These are phyloP conservation scores for Remorina albescens DNA, from an alignment of 2,797 vertebrate species.

Conservation along the genomic window DNA sequence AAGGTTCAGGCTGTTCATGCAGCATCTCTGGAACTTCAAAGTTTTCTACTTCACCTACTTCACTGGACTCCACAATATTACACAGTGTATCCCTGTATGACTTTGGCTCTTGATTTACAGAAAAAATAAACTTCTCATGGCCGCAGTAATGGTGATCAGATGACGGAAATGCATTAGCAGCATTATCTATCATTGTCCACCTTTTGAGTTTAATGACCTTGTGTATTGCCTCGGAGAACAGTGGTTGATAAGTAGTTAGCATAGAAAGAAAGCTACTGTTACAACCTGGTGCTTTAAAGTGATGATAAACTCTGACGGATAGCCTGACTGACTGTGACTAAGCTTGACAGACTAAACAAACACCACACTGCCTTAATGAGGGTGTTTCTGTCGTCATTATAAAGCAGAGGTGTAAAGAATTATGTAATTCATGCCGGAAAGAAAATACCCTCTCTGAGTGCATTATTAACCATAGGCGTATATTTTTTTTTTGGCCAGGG, in stretches of 20 bases:
- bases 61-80: conserved; percentile 39
- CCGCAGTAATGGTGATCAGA: conserved; percentile 45
- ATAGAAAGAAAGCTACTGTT: conserved; percentile 6
- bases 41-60: conserved; percentile 73
- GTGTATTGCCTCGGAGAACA: conserved; percentile 17
- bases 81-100: conserved; percentile 30
- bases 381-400: conserved; percentile 7
- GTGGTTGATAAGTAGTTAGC: conserved; percentile 18
- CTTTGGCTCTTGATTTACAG: conserved; percentile 46
- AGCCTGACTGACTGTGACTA: conserved; percentile 21
- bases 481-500: not conserved
- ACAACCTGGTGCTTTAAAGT: conserved; percentile 25
- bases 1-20: conserved; percentile 47
- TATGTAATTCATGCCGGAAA: conserved; percentile 14
- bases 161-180: conserved; percentile 44
- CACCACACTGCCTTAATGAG: conserved; percentile 6
- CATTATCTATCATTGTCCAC: conserved; percentile 49
- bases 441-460: not conserved
- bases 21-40: conserved; percentile 55
- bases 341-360: conserved; percentile 23
- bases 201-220: conserved; percentile 24
- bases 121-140: conserved; percentile 40
- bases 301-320: conserved; percentile 16
- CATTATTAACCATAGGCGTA: not conserved
- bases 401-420: not conserved